Conservation (phyloP, 2,797 vertebrate genomes). For the Tarsius wallacei region DNA sequence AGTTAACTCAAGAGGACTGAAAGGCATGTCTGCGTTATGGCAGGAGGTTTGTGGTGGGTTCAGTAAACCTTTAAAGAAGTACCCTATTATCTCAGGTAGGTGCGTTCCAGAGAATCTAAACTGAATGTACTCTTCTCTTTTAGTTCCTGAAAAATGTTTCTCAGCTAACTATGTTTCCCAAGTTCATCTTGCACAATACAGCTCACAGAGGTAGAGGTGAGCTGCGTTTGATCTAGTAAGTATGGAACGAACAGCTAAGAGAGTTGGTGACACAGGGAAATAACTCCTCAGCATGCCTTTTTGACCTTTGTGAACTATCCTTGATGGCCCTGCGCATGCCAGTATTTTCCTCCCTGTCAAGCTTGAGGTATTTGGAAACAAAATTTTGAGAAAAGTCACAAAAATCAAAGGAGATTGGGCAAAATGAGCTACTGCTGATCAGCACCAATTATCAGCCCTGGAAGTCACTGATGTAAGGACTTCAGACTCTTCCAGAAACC, state of each 20-base stretch:
- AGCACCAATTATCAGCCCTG: constrained; percentile 64
- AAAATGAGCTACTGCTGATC: constrained; percentile 84
- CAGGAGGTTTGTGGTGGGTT: constrained; percentile 61
- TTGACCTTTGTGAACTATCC: constrained; percentile 86
- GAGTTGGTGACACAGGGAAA: constrained; percentile 45
- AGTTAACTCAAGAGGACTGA: constrained; percentile 81
- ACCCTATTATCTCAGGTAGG: constrained; percentile 77
- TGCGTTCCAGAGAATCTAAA: constrained; percentile 65
- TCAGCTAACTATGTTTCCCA: constrained; percentile 72
- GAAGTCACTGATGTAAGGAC: constrained; percentile 70
- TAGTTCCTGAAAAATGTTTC: constrained; percentile 84
- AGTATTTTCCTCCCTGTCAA: constrained; percentile 84
- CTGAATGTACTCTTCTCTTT: constrained; percentile 80
- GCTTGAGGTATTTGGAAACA: constrained; percentile 87
- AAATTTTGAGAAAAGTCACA: constrained; percentile 86
- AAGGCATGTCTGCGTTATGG: constrained; percentile 79
- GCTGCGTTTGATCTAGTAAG: constrained; percentile 69
- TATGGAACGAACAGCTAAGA: constrained; percentile 84
- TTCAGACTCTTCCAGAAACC: constrained; percentile 75
- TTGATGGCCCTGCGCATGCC: constrained; percentile 87
- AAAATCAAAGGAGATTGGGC: constrained; percentile 87
- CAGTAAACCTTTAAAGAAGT: constrained; percentile 78
- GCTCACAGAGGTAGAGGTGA: constrained; percentile 84
- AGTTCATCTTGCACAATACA: constrained; percentile 80
- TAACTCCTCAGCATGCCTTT: constrained; percentile 84